Base-by-base conservation (phyloP, 2,888 invertebrate genomes). In the Stenotaenia linearis region DNA sequence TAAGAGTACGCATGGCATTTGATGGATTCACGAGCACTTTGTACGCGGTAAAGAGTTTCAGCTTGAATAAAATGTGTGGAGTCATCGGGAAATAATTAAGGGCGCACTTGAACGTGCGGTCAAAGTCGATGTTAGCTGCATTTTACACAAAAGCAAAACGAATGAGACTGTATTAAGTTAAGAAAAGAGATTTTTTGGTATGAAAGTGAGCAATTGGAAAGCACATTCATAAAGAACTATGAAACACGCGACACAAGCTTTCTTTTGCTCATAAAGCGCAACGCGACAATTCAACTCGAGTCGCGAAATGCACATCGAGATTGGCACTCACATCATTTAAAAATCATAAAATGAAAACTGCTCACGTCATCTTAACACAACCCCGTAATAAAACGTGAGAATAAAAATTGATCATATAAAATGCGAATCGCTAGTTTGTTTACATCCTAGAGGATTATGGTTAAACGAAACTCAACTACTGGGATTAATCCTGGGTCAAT, bases 31-130 rank as follows among this genome's bases (percentile, higher is more conserved):
- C 15, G 7, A 18, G 15, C 21, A n/a, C 18, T 50, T 50, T 50
- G 50, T 50, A 50, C 18, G 7, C 50, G 18, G 18, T 25, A 45
- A 69, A 15, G 69, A 25, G 12, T 5, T 28, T 25, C 28, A 69
- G 69, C 50, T 50, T 69, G 69, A 69, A 69, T 69, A 25, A 69
- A 69, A 69, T 69, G 23, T 69, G 69, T 69, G 28, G 69, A 69
- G 69, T 69, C 69, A 69, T 69, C n/a, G 69, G 69, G 69, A 69
- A 69, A 69, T 69, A 69, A 69, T 69, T 69, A 69, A 69, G 69
- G 69, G 69, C 28, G 69, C 69, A n/a, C 25, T 69, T 25, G 28
- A 69, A 69, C 69, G 69, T 28, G 69, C 28, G 69, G 69, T 69
- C 69, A 69, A 28, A 69, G 69, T 28, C 69, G 69, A 28, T 69